Evolutionary conservation across 1,140 invertebrate genomes (phyloP), one percentile per base, ranked within the genome.

Genomic region (Drosophila bifasciata): DNA sequence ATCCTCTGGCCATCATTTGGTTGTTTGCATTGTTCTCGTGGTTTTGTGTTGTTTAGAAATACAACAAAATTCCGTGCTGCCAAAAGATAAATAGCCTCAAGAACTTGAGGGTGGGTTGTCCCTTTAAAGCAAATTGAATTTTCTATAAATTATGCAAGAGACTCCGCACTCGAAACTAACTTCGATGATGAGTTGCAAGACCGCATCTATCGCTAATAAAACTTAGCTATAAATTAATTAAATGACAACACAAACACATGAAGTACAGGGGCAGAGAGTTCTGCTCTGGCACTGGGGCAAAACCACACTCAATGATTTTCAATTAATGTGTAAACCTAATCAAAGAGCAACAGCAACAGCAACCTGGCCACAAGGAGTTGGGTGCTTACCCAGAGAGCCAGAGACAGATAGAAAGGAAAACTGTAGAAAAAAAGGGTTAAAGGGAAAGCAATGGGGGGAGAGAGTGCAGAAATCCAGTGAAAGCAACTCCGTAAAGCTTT

Each of bases 291-390:
- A 49, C n/a, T n/a, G n/a, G n/a, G 28, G 39, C 40, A 48, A 55
- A 62, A 67, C 32, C 70, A 36, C 57, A 62, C 59, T 77, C 67
- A 69, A 73, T 73, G 72, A 66, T 86, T 85, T 85, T 86, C 63
- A 86, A 85, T 85, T 86, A 85, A 68, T 64, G 77, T 53, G 58
- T 56, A 81, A 77, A 61, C 67, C 61, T 63, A 70, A 75, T 71
- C 70, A 72, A 64, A 61, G n/a, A 46, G 21, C 32, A 58, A 25
- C 32, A 53, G 43, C 46, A 63, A 43, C 25, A 63, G 23, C 56
- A 58, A 62, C 45, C 78, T 77, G 78, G 62, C 62, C 76, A 43
- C 76, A 68, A 49, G 60, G 49, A 11, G 9, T 39, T 1, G 19
- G 19, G n/a, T 48, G 66, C 49, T 44, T 17, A 56, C 7, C 19